Percentiles rank a stretch among this genome's conserved stretches.
Evolutionary conservation across 1,140 invertebrate genomes (phyloP).

Genomic region (Asbolus verrucosus): DNA sequence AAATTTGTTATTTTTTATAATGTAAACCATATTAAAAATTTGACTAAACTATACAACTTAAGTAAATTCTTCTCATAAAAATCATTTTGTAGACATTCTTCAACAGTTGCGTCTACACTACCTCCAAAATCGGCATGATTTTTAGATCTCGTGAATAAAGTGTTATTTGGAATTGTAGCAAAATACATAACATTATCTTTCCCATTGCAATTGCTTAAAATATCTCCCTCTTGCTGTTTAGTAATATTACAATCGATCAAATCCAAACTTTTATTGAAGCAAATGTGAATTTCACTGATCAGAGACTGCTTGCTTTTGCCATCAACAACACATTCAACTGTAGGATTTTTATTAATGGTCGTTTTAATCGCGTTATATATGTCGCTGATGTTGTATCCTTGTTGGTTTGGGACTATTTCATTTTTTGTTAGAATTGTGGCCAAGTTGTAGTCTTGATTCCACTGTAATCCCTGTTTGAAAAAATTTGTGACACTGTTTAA

Average conservation of each 20-base stretch:
- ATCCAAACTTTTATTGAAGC: constrained; percentile 73
- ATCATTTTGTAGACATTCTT: constrained; percentile 30
- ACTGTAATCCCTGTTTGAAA: constrained; percentile 76
- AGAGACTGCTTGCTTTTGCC: constrained; percentile 69
- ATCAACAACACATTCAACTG: constrained; percentile 73
- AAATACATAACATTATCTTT: constrained; percentile 71
- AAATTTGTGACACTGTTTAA: constrained; percentile 80
- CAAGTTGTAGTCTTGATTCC: constrained; percentile 75
- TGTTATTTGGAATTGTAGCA: constrained; percentile 44
- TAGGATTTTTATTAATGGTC: constrained; percentile 70
- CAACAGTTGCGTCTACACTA: constrained; percentile 5
- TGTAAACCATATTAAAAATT: constrained; percentile 56
- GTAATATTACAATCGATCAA: constrained; percentile 62
- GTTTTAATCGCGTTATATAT: constrained; percentile 72
- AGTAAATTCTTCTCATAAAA: constrained; percentile 33
- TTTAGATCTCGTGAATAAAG: too few relatives aligned
- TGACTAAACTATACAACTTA: constrained; percentile 52
- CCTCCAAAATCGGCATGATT: too few relatives aligned
- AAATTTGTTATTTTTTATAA: constrained; percentile 27
- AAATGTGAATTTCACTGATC: constrained; percentile 75
- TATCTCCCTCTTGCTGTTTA: constrained; percentile 46
- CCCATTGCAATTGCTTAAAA: constrained; percentile 71
- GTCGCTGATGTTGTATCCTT: constrained; percentile 69
- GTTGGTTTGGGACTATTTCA: constrained; percentile 72
- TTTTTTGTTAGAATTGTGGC: constrained; percentile 69